Evolutionary conservation across 64 coral and sea anemone genomes (phyloP).

Genomic region (Trachythela sp.): DNA sequence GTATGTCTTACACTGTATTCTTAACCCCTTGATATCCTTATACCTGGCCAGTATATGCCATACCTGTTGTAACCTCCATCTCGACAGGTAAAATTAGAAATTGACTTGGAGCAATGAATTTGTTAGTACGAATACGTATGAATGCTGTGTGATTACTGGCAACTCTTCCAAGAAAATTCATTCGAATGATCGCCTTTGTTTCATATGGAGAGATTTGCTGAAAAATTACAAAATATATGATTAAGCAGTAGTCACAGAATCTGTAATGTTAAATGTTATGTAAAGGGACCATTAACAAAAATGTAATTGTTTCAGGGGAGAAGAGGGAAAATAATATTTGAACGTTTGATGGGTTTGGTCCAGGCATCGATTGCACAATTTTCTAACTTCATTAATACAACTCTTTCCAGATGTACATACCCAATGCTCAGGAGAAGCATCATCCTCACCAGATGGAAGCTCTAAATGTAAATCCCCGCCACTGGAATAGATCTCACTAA

Average conservation of each 20-base stretch:
- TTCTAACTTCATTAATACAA: too few species aligned
- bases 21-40: too few species aligned
- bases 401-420: conserved; percentile 26
- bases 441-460: conserved; percentile 82
- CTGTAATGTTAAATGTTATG: background rate
- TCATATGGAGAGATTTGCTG: conserved; percentile 96
- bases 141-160: conserved; percentile 94
- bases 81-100: conserved; percentile 96
- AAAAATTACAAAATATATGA: background rate
- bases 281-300: too few species aligned
- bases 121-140: conserved; percentile 88
- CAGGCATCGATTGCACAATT: too few species aligned
- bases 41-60: background rate
- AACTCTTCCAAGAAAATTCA: conserved; percentile 74
- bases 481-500: conserved; percentile 98
- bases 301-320: too few species aligned
- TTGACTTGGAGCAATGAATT: conserved; percentile 58
- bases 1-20: too few species aligned
- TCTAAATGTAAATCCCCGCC: conserved; percentile 91
- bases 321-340: too few species aligned
- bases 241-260: background rate
- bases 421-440: conserved; percentile 94
- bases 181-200: conserved; percentile 93
- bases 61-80: conserved; percentile 86
- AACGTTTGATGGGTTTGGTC: too few species aligned